phyloP scores from a whole-genome alignment of 2,888 invertebrate genomes.

The Lissonota sp. region DNA sequence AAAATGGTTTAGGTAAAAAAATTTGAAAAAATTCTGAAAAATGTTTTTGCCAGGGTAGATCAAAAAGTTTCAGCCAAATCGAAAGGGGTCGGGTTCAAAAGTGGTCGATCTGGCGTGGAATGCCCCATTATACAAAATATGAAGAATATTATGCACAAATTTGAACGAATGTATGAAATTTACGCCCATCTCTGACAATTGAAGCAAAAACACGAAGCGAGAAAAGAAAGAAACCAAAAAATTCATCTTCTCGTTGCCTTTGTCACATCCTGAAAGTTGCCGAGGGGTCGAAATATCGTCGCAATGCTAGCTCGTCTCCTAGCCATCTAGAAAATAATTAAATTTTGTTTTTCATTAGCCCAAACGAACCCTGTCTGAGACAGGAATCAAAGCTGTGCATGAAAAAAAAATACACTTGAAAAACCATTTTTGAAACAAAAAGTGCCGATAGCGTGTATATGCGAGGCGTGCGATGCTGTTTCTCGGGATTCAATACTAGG shows the following conservation, averaged over 20 bases:
- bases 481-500: neutral
- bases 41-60: too few relatives aligned
- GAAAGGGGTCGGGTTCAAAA: too few relatives aligned
- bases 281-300: conserved; percentile 84
- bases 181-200: neutral
- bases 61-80: neutral
- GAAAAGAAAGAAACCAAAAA: conserved; percentile 43
- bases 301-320: conserved; percentile 86
- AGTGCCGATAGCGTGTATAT: conserved; percentile 49
- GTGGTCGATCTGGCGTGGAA: too few relatives aligned
- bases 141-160: neutral
- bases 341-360: conserved; percentile 56
- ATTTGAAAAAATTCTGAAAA: too few relatives aligned
- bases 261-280: conserved; percentile 75
- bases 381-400: conserved; percentile 35
- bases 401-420: conserved; percentile 37
- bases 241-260: conserved; percentile 77
- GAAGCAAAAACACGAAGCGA: conserved; percentile 22
- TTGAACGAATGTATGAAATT: neutral
- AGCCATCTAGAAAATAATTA: conserved; percentile 80
- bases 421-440: conserved; percentile 8
- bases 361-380: conserved; percentile 54
- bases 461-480: conserved; percentile 44
- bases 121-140: too few relatives aligned
- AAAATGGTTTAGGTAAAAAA: too few relatives aligned